Evolutionary conservation across 2,113 vertebrate species (phyloP).

Genomic region (Oxyruncus cristatus): DNA sequence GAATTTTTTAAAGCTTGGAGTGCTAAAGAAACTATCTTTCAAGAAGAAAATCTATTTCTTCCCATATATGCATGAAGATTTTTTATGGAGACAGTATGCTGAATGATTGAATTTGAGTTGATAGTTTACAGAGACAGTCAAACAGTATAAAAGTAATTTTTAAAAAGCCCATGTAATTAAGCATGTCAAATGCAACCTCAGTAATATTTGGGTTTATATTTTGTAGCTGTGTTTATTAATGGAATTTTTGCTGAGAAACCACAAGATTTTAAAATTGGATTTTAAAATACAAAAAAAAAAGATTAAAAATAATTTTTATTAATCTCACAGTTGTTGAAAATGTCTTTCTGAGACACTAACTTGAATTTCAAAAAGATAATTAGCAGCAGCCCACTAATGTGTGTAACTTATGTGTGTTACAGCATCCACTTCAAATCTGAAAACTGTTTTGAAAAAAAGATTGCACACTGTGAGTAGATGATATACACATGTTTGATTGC

Average conservation of each 20-base stretch:
- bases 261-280: not conserved
- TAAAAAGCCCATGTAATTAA: not conserved
- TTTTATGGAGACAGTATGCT: not conserved
- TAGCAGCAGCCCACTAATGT: not conserved
- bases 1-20: not conserved
- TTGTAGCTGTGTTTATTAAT: not conserved
- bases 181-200: not conserved
- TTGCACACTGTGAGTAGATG: not conserved
- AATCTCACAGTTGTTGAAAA: not conserved
- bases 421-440: not conserved
- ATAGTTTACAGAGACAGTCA: not conserved
- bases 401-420: not conserved
- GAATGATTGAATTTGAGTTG: not conserved
- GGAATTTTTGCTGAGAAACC: not conserved
- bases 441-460: not conserved
- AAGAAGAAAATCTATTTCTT: conserved; percentile 12
- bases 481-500: conserved; percentile 40
- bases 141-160: not conserved
- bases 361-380: not conserved
- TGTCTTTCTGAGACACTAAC: not conserved
- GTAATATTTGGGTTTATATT: not conserved
- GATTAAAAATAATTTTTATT: not conserved
- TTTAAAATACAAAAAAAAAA: not conserved
- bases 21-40: conserved; percentile 2
- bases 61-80: not conserved